Base-by-base conservation (phyloP, 1,140 invertebrate species). In the Ganaspis sp. region DNA sequence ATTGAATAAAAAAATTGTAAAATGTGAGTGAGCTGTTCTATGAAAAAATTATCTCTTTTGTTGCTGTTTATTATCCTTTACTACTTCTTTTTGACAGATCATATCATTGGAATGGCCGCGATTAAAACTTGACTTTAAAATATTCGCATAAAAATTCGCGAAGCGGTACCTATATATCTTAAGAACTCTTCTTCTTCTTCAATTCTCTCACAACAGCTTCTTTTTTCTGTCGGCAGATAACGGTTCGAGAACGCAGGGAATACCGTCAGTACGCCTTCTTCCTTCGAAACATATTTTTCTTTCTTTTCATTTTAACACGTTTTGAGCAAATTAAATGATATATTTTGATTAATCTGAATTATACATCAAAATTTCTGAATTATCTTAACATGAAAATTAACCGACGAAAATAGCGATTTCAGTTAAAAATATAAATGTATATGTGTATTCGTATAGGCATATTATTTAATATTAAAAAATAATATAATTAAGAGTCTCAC, bases 251-350 rank as follows among this genome's bases (percentile, higher is more conserved):
- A 15, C 29, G 29, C 29, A 34, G 1, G n/a, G 45, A 49, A 49
- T 49, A 49, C n/a, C n/a, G 0, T 12, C 9, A n/a, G 45, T 49
- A 49, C 15, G n/a, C 45, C 17, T 9, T 49, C 29, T 34, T 3
- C 29, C 29, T 49, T 17, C 45, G 17, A 49, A 17, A 49, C 6
- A 11, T 45, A 49, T 49, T n/a, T 49, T n/a, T 49, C 12, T 49
- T 49, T 49, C 15, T 49, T 49, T 49, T 49, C n/a, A 49, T 49
- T 49, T 49, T n/a, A 49, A 49, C 45, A 49, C 45, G 45, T 49
- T 49, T 49, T n/a, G 17, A 49, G 45, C 17, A 49, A 49, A 49
- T 49, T 6, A 49, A 49, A 49, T 49, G n/a, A 49, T 49, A 49
- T n/a, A 49, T 49, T 15, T n/a, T 15, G 5, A 15, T 49, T 49